A percentile compares a stretch with the other conserved stretches of the same genome.
Conservation (phyloP, 2,797 vertebrate genomes). For the Cyclura pinguis region DNA sequence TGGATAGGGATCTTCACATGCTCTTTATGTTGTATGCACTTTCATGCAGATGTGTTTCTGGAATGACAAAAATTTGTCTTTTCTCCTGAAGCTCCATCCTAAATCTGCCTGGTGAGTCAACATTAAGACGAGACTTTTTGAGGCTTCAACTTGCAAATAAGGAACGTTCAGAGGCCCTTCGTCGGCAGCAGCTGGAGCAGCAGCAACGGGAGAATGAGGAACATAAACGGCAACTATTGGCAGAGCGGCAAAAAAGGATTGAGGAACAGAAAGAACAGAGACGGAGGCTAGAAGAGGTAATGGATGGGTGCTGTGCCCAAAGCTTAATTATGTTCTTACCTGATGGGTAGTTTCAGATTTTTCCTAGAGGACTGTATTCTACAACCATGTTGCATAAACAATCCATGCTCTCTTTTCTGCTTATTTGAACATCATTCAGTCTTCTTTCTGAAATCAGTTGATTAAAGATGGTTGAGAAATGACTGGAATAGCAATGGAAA, state of each 20-base stretch:
- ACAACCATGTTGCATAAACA: not conserved
- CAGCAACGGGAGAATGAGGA: constrained; percentile 96
- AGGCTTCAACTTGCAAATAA: constrained; percentile 97
- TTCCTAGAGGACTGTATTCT: not conserved
- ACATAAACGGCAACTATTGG: constrained; percentile 95
- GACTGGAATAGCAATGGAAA: not conserved
- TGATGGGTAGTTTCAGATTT: not conserved
- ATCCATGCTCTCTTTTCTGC: not conserved
- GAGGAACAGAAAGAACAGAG: constrained; percentile 99
- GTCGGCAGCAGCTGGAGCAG: constrained; percentile 96
- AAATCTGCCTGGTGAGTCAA: constrained; percentile 96
- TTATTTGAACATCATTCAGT: not conserved
- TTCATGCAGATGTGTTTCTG: not conserved
- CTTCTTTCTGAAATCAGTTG: not conserved
- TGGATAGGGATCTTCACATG: not conserved
- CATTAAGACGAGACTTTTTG: constrained; percentile 94
- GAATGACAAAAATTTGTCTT: constrained; percentile 3
- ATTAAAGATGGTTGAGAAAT: not conserved
- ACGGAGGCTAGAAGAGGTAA: constrained; percentile 94
- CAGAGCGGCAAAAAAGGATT: constrained; percentile 96
- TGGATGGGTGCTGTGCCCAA: fast-evolving
- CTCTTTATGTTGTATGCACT: not conserved
- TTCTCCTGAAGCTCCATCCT: constrained; percentile 89
- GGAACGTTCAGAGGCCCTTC: constrained; percentile 94
- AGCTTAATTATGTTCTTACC: not conserved